Percentiles rank a stretch among this genome's conserved stretches.
phyloP scores from a whole-genome alignment of 2,113 vertebrate species.

The Paracanthobrama guichenoti region DNA sequence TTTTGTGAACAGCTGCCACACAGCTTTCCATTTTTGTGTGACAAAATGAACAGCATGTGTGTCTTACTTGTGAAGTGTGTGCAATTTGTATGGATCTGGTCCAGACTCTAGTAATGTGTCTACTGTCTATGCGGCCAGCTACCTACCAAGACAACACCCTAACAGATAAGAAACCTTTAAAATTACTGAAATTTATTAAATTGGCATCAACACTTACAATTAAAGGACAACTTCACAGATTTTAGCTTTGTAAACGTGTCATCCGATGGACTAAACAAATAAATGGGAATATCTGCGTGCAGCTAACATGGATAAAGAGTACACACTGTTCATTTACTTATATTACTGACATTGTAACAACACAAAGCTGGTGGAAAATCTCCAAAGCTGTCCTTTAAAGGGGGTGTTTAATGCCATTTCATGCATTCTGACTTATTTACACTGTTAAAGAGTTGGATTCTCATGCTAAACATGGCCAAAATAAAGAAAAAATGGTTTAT shows the following conservation, averaged over 20 bases:
- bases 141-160: neutral
- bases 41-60: neutral
- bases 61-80: neutral
- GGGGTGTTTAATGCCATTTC: no score
- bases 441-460: no score
- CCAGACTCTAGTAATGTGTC: neutral
- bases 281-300: neutral
- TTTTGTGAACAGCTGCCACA: slow-evolving; percentile 7
- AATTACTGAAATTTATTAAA: neutral
- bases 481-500: no score
- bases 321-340: neutral
- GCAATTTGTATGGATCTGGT: slow-evolving; percentile 9
- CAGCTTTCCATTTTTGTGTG: neutral
- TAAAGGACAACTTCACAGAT: neutral
- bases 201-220: neutral
- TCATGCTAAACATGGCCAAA: no score
- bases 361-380: neutral
- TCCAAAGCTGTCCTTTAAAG: no score
- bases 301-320: neutral
- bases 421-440: no score
- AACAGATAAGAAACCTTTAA: neutral
- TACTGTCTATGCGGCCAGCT: neutral
- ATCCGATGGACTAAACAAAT: neutral
- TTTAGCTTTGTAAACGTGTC: neutral
- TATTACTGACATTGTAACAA: no score